Percentiles rank a stretch among this genome's conserved stretches.
These are phyloP conservation scores for Choloepus hoffmanni DNA, from an alignment of 2,113 vertebrate species.

Conservation along the genomic window DNA sequence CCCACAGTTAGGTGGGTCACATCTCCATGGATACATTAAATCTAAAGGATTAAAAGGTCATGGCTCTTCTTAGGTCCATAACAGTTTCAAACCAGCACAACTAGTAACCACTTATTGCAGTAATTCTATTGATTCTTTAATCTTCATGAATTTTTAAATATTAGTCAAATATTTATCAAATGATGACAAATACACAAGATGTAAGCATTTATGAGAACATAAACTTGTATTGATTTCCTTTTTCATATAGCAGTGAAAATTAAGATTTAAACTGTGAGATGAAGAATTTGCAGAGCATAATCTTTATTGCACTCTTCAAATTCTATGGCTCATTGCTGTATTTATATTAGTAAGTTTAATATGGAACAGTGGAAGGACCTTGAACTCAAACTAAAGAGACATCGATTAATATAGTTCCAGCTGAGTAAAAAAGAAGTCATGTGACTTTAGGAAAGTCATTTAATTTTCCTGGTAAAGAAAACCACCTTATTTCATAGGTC, in stretches of 20 bases:
- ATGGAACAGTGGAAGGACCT: background rate
- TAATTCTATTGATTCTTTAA: background rate
- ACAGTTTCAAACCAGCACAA: too few relatives aligned
- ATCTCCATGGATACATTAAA: too few relatives aligned
- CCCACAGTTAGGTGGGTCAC: too few relatives aligned
- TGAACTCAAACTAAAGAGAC: background rate
- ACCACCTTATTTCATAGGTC: background rate
- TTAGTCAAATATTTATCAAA: background rate
- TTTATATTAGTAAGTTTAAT: background rate
- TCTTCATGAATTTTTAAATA: background rate
- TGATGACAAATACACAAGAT: background rate
- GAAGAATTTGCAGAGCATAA: background rate
- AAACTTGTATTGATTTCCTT: background rate
- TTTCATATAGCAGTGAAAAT: background rate
- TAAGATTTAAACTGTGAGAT: background rate
- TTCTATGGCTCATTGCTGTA: background rate
- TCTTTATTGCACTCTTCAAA: background rate
- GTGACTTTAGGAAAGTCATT: background rate
- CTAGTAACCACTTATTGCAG: background rate
- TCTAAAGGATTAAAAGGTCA: too few relatives aligned
- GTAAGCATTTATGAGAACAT: background rate
- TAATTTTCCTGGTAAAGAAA: slow-evolving; percentile 13
- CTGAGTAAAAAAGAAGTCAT: background rate
- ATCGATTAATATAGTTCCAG: background rate
- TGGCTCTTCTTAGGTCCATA: too few relatives aligned